A percentile compares a stretch with the other conserved stretches of the same genome.
phyloP scores from a whole-genome alignment of 1,140 invertebrate genomes.

The Drosophila pachea region DNA sequence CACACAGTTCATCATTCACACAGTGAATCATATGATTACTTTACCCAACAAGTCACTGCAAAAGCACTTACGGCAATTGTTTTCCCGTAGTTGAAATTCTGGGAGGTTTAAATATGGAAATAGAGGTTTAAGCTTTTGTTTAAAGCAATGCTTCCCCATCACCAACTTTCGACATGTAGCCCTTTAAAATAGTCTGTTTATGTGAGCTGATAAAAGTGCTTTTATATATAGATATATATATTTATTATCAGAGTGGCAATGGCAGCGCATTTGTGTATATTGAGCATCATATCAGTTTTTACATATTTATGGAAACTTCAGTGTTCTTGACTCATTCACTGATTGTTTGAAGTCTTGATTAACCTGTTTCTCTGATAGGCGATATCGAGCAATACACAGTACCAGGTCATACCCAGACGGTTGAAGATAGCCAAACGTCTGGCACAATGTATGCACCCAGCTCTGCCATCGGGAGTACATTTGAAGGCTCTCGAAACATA shows the following conservation, averaged over 20 bases:
- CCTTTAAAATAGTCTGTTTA: not conserved
- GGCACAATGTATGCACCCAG: slow-evolving; percentile 97
- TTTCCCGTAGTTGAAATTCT: no score
- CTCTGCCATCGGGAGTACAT: slow-evolving; percentile 94
- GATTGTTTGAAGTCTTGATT: slow-evolving; percentile 9
- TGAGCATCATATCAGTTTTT: not conserved
- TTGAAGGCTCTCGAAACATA: slow-evolving; percentile 96
- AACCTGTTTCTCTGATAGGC: slow-evolving; percentile 81
- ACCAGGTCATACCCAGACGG: slow-evolving; percentile 92
- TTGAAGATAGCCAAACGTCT: slow-evolving; percentile 95
- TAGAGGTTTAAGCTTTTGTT: no score
- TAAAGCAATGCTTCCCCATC: no score
- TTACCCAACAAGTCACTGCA: no score
- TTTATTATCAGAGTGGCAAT: not conserved
- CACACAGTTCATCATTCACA: no score
- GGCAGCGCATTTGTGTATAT: no score
- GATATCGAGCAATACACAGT: slow-evolving; percentile 87
- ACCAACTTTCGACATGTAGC: no score
- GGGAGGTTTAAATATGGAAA: no score
- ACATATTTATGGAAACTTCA: not conserved
- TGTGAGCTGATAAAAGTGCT: not conserved
- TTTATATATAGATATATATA: not conserved
- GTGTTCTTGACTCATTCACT: not conserved
- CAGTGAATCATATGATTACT: no score
- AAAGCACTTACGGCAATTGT: no score